phyloP scores from a whole-genome alignment of 2,797 vertebrate genomes.

The Trachurus trachurus region DNA sequence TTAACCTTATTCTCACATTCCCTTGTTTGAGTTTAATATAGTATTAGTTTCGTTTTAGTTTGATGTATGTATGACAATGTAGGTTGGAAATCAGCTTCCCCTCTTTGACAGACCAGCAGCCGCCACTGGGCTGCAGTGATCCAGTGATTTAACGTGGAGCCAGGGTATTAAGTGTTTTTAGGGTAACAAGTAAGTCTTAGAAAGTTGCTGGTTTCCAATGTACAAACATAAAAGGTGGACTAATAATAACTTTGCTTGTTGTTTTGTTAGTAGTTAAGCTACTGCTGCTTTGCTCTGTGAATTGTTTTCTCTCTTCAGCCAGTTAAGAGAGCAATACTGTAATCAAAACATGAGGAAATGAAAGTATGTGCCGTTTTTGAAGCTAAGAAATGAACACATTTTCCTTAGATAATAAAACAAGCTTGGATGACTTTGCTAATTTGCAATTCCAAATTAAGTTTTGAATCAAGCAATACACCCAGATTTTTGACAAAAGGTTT shows the following conservation, averaged over 20 bases:
- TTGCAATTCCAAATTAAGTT: constrained; percentile 3
- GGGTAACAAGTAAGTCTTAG: background rate
- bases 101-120: too few relatives aligned
- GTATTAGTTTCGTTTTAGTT: too few relatives aligned
- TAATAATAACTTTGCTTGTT: background rate
- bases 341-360: background rate
- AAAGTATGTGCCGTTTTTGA: background rate
- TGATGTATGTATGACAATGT: too few relatives aligned
- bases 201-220: constrained; percentile 3
- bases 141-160: background rate
- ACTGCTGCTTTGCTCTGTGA: background rate
- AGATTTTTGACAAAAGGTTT: background rate
- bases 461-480: background rate
- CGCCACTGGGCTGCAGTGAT: background rate
- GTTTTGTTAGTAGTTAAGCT: background rate
- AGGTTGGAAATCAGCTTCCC: too few relatives aligned
- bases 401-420: constrained; percentile 5
- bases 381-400: constrained; percentile 17
- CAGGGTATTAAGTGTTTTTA: background rate
- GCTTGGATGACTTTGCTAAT: background rate
- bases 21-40: too few relatives aligned
- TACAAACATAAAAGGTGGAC: background rate
- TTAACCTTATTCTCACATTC: too few relatives aligned
- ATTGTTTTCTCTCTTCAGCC: background rate
- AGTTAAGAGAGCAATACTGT: background rate